These are phyloP conservation scores for Phymanthus crucifer DNA, from an alignment of 92 coral and sea anemone species.

Conservation along the genomic window DNA sequence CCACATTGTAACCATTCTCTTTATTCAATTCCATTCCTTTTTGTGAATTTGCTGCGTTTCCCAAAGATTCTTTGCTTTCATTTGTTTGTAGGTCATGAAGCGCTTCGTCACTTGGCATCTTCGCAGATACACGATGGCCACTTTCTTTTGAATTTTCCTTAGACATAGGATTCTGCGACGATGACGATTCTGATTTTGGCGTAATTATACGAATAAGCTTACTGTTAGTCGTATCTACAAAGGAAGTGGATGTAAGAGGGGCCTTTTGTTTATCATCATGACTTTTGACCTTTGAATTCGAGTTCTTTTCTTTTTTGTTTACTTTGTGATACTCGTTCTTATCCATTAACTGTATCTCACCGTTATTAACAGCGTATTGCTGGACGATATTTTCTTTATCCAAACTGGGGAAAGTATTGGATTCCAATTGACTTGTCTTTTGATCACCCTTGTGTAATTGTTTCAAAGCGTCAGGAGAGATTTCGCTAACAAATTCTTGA, in stretches of 20 bases:
- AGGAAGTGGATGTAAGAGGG: constrained; percentile 1
- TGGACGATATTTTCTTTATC: not conserved
- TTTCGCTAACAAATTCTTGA: not conserved
- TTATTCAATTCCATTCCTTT: not conserved
- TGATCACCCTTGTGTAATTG: not conserved
- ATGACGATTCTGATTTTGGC: not conserved
- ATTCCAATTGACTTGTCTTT: not conserved
- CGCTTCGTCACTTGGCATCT: not conserved
- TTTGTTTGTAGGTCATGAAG: not conserved
- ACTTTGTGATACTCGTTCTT: not conserved
- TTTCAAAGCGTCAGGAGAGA: not conserved
- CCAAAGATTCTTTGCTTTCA: not conserved
- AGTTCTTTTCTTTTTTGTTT: not conserved
- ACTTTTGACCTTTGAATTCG: not conserved
- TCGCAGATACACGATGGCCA: not conserved
- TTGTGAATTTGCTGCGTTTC: not conserved
- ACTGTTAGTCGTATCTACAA: constrained; percentile 26
- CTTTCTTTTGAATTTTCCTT: not conserved
- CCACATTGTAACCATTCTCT: constrained; percentile 7
- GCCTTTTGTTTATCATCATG: not conserved
- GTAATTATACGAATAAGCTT: constrained; percentile 8
- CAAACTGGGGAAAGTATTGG: not conserved
- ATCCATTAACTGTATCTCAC: not conserved
- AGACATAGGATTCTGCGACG: not conserved
- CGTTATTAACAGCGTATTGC: not conserved